phyloP scores from a whole-genome alignment of 2,797 vertebrate genomes.

The Cynodonichthys magdalenae region DNA sequence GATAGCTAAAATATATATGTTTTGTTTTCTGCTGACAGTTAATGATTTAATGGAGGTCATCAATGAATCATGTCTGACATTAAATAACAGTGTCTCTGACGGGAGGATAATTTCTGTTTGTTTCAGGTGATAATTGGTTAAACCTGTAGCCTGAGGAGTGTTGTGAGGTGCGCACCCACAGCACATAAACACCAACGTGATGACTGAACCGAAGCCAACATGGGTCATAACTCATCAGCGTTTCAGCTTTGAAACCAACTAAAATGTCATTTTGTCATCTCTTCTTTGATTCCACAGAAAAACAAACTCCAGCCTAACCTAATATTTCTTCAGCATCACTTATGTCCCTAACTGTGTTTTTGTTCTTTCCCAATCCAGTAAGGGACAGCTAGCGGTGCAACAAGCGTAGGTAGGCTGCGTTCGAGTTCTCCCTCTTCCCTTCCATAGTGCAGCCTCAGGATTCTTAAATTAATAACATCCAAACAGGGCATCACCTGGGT shows the following conservation, averaged over 20 bases:
- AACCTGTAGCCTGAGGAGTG: conserved; percentile 40
- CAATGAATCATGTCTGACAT: conserved; percentile 62
- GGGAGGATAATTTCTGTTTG: conserved; percentile 53
- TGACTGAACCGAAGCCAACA: conserved; percentile 19
- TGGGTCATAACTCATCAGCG: neutral
- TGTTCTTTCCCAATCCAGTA: conserved; percentile 53
- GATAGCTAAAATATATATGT: neutral
- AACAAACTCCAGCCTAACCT: neutral
- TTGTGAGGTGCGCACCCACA: conserved; percentile 14
- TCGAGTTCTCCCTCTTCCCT: conserved; percentile 52
- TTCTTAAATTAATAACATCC: conserved; percentile 5
- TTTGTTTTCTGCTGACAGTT: conserved; percentile 14
- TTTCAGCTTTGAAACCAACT: neutral
- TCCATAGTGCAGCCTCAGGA: conserved; percentile 28
- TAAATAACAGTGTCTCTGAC: conserved; percentile 49
- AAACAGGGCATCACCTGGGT: conserved; percentile 14
- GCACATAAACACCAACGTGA: conserved; percentile 16
- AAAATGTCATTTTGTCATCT: neutral
- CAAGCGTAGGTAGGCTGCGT: conserved; percentile 71
- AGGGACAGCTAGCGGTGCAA: conserved; percentile 71
- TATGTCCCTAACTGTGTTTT: conserved; percentile 34
- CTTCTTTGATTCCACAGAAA: neutral
- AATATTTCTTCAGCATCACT: neutral
- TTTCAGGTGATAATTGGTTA: conserved; percentile 51
- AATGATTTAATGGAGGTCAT: conserved; percentile 36